Base-by-base conservation (phyloP, 2,113 vertebrate genomes). In the Oryzias curvinotus region DNA sequence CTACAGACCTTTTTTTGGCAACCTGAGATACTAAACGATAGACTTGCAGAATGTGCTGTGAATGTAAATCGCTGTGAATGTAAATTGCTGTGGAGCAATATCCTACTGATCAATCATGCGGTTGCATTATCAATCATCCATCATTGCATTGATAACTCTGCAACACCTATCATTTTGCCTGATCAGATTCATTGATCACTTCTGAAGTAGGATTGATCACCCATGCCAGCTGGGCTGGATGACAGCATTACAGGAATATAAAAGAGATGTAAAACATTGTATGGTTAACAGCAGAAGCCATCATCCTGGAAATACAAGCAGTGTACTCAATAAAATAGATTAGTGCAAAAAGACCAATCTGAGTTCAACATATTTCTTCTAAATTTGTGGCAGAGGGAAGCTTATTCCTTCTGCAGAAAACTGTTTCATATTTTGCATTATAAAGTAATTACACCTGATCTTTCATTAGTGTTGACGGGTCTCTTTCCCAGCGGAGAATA, bases 51-150 rank as follows among this genome's bases (percentile, higher is more conserved):
- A 59, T 50, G 62, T 68, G 81, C 60, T 26, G 52, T 50, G 44
- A 62, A 84, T 81, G 73, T 76, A 89, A 82, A 83, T 83, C 65
- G 44, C 43, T 49, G 60, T 43, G 62, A 52, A n/a, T 21, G 52
- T 44, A 30, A 59, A 57, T 67, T 56, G 73, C 83, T 89, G 82
- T 83, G 87, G 84, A 81, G 84, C 84, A 84, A 72, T 81, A 82
- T 75, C 68, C 77, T 30, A 8, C 59, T 54, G 66, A 90, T 90
- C 73, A 81, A 91, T 85, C 8, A 16, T 69, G 57, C 47, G 74
- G 78, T 77, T 53, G 65, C 64, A 64, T 86, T 85, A 89, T 91
- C 88, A 89, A 83, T 89, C 88, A 91, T 87, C 83, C 73, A 64
- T 86, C 85, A 83, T 86, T 23, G 63, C 85, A 86, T 86, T 88